A percentile compares a stretch with the other conserved stretches of the same genome.
These are phyloP conservation scores for Caenorhabditis becei DNA, from an alignment of 2,888 invertebrate species.

Conservation along the genomic window DNA sequence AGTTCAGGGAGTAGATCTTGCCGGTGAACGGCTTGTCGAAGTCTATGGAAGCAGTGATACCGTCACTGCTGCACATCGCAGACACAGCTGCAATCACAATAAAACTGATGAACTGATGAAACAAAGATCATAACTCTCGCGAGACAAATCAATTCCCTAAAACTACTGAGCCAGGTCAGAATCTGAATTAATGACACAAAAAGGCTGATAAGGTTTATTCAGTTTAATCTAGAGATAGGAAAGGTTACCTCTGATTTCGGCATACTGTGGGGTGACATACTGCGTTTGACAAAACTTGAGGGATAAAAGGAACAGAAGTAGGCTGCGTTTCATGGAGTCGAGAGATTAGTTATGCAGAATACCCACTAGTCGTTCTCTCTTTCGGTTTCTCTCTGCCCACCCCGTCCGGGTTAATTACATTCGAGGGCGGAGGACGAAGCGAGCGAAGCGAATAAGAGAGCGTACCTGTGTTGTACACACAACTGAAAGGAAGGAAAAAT, in stretches of 20 bases:
- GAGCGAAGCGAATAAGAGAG: slow-evolving; percentile 32
- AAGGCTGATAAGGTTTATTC: no score
- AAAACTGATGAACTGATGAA: no score
- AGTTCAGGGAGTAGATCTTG: slow-evolving; percentile 79
- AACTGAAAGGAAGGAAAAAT: slow-evolving; percentile 49
- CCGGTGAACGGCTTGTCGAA: slow-evolving; percentile 80
- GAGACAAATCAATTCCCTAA: no score
- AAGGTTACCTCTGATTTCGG: slow-evolving; percentile 56
- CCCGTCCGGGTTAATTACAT: slow-evolving; percentile 58
- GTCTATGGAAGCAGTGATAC: slow-evolving; percentile 80
- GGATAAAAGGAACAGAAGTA: slow-evolving; percentile 44
- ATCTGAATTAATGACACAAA: no score
- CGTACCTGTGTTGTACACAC: slow-evolving; percentile 54
- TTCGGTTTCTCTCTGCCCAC: slow-evolving; percentile 19
- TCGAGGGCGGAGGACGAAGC: slow-evolving; percentile 36
- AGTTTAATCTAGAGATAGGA: no score
- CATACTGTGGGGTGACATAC: slow-evolving; percentile 62
- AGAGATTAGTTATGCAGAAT: slow-evolving; percentile 12
- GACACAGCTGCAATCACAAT: slow-evolving; percentile 68
- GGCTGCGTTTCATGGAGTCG: slow-evolving; percentile 35
- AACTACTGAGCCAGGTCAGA: no score
- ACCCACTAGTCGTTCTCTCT: slow-evolving; percentile 11
- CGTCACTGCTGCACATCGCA: slow-evolving; percentile 80
- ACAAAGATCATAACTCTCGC: no score
- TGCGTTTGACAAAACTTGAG: slow-evolving; percentile 51